Conservation (phyloP, 2,113 vertebrate species). For the Terrapene triunguis region DNA sequence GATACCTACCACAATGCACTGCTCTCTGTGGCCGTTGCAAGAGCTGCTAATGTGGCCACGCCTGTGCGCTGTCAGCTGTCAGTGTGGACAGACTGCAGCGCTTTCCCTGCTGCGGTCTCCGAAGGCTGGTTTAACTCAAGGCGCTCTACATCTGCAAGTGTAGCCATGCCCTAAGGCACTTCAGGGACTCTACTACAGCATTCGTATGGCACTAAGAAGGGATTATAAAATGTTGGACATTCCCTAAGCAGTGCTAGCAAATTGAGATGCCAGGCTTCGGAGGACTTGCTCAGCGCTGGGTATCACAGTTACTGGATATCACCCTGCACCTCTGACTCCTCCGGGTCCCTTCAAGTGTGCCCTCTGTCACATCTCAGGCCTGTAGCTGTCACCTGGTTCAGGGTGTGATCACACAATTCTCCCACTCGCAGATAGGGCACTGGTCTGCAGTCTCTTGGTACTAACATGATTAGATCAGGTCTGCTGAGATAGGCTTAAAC, state of each 20-base stretch:
- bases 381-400: background rate
- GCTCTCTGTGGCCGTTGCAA: too few species aligned
- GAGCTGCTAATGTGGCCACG: too few species aligned
- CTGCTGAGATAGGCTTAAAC: background rate
- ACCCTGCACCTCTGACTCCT: rapidly evolving
- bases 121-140: too few species aligned
- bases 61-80: too few species aligned
- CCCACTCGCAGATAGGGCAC: too few species aligned
- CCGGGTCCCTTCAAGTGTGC: background rate
- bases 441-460: background rate
- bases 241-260: background rate
- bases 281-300: background rate
- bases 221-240: background rate
- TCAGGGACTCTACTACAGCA: background rate
- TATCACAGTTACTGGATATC: background rate
- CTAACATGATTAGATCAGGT: background rate
- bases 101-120: too few species aligned
- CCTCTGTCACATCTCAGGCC: background rate
- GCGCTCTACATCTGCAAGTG: too few species aligned
- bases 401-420: too few species aligned
- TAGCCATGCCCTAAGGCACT: background rate
- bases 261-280: background rate
- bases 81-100: too few species aligned
- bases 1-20: too few species aligned
- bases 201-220: background rate